Evolutionary conservation across 92 coral and sea anemone species (phyloP).

Genomic region (Bergia puertoricense): DNA sequence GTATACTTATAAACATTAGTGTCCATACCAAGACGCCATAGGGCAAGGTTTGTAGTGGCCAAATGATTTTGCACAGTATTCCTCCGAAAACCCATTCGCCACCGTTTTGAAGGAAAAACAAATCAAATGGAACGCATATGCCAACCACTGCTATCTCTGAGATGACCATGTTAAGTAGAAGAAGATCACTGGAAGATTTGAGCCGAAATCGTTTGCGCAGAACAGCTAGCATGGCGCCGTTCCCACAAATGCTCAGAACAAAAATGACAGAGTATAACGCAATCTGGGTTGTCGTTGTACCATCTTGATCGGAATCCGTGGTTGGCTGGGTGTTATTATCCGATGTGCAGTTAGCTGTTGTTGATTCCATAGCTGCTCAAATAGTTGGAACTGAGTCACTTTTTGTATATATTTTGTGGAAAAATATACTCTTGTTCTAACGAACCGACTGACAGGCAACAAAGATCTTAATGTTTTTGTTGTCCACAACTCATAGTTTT

Average conservation of each 20-base stretch:
- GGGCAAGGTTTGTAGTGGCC: constrained; percentile 79
- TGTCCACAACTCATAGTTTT: neutral
- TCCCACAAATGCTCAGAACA: constrained; percentile 64
- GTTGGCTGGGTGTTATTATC: neutral
- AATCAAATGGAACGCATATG: constrained; percentile 74
- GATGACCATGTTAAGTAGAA: constrained; percentile 74
- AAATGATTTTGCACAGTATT: constrained; percentile 66
- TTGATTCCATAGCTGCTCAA: neutral
- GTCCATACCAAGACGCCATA: constrained; percentile 76
- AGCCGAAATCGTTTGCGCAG: constrained; percentile 59
- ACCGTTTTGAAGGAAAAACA: constrained; percentile 43
- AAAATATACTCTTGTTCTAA: neutral
- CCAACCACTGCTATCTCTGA: constrained; percentile 70
- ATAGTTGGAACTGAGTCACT: neutral
- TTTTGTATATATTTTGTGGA: neutral
- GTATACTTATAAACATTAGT: constrained; percentile 64
- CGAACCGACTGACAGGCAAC: neutral
- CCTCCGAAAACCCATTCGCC: constrained; percentile 72
- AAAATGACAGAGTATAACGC: constrained; percentile 56
- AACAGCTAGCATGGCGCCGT: constrained; percentile 68
- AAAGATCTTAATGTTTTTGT: too few species aligned
- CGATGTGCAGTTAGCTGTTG: neutral
- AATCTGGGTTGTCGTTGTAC: neutral
- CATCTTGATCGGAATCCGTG: neutral
- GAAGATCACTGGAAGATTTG: constrained; percentile 55